phyloP scores from a whole-genome alignment of 2,888 invertebrate species.

The Mesorhabditis sp. region DNA sequence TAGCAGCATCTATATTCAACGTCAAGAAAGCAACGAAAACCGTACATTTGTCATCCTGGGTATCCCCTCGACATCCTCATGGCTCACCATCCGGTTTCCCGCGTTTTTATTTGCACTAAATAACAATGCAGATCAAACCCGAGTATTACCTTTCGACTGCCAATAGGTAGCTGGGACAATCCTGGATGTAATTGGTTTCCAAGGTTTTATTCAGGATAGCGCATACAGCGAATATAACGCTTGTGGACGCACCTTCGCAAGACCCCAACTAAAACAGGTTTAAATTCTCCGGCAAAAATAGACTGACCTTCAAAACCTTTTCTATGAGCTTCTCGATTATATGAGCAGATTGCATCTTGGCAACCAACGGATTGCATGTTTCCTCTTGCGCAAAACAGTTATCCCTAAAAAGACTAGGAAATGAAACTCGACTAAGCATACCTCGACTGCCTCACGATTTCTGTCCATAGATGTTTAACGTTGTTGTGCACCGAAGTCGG shows the following conservation, averaged over 20 bases:
- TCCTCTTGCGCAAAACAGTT: constrained; percentile 18
- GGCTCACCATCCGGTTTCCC: constrained; percentile 7
- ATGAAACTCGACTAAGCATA: background rate
- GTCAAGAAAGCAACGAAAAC: background rate
- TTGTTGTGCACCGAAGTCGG: constrained; percentile 26
- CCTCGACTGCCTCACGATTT: constrained; percentile 11
- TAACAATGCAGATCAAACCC: background rate
- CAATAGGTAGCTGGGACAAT: constrained; percentile 16
- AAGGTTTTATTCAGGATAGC: constrained; percentile 20
- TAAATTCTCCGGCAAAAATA: background rate
- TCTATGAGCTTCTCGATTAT: constrained; percentile 9
- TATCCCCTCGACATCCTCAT: constrained; percentile 7
- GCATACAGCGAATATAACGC: background rate
- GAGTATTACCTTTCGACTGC: background rate
- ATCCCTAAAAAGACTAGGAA: constrained; percentile 15
- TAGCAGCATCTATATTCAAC: constrained; percentile 18
- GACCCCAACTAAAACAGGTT: background rate
- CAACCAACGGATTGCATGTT: constrained; percentile 21
- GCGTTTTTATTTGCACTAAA: background rate
- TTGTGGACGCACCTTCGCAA: background rate
- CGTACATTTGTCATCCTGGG: background rate
- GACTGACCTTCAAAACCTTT: constrained; percentile 11
- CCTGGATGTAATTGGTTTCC: constrained; percentile 24
- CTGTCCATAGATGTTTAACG: constrained; percentile 27
- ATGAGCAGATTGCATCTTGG: constrained; percentile 6